Conservation (phyloP, 1,140 invertebrate genomes). For the Neotoxoptera formosana region DNA sequence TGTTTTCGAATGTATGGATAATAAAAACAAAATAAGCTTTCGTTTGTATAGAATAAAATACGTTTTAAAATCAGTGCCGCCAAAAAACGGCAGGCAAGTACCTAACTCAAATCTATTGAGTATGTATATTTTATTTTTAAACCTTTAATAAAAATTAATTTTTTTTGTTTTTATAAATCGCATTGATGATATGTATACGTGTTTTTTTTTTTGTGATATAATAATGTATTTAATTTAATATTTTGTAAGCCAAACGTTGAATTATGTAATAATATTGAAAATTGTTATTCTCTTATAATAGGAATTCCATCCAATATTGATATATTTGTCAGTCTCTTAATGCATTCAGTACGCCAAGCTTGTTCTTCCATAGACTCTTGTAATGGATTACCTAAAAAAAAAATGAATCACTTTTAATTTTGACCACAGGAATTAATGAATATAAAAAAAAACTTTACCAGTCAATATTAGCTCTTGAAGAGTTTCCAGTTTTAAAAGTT, state of each 20-base stretch:
- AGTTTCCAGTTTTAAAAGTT: constrained; percentile 70
- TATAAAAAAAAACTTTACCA: constrained; percentile 64
- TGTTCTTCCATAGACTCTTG: constrained; percentile 77
- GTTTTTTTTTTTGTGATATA: neutral
- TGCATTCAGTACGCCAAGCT: constrained; percentile 76
- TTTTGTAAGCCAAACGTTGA: neutral
- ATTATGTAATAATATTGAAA: neutral
- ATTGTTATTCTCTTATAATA: constrained; percentile 69
- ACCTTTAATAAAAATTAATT: neutral
- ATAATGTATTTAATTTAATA: neutral
- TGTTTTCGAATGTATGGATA: neutral
- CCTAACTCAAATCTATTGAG: neutral
- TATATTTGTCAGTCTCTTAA: constrained; percentile 76
- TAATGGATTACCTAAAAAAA: constrained; percentile 78
- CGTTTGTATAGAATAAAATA: too few relatives aligned
- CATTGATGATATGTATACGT: neutral
- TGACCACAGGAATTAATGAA: neutral
- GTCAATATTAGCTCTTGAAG: constrained; percentile 71
- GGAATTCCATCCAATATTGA: constrained; percentile 88
- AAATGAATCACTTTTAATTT: neutral
- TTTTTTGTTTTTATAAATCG: neutral
- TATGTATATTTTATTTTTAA: neutral
- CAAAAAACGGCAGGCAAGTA: too few relatives aligned
- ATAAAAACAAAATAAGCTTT: neutral
- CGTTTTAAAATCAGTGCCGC: too few relatives aligned